phyloP scores from a whole-genome alignment of 2,888 invertebrate species.

The Cephus pulcher region DNA sequence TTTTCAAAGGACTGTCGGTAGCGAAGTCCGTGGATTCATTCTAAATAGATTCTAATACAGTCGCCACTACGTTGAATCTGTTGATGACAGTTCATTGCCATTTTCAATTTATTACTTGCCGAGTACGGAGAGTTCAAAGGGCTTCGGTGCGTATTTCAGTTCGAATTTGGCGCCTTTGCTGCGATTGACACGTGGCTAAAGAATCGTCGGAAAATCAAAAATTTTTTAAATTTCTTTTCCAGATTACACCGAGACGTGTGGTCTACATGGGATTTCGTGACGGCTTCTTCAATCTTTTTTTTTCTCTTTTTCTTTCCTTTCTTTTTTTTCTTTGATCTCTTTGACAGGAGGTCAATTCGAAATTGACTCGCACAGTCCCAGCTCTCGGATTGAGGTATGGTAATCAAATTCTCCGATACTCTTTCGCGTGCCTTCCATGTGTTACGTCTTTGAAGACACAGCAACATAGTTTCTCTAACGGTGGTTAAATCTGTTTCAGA shows the following conservation, averaged over 20 bases:
- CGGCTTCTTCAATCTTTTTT: background rate
- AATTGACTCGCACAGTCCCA: background rate
- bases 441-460: background rate
- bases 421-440: background rate
- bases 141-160: background rate
- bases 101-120: background rate
- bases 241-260: background rate
- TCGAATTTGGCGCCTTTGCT: background rate
- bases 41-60: background rate
- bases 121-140: background rate
- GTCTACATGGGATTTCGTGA: background rate
- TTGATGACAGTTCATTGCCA: background rate
- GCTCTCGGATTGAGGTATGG: background rate
- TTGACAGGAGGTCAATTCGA: background rate
- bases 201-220: background rate
- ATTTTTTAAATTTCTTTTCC: background rate
- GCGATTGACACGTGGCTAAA: background rate
- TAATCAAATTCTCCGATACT: background rate
- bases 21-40: background rate
- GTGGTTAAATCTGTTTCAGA: background rate
- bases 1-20: background rate
- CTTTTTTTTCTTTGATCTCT: background rate
- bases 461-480: background rate
- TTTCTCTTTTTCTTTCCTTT: background rate
- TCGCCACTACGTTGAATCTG: background rate